Percentiles rank a stretch among this genome's conserved stretches.
These are phyloP conservation scores for Lagodon rhomboides DNA, from an alignment of 2,797 vertebrate genomes.

Conservation along the genomic window DNA sequence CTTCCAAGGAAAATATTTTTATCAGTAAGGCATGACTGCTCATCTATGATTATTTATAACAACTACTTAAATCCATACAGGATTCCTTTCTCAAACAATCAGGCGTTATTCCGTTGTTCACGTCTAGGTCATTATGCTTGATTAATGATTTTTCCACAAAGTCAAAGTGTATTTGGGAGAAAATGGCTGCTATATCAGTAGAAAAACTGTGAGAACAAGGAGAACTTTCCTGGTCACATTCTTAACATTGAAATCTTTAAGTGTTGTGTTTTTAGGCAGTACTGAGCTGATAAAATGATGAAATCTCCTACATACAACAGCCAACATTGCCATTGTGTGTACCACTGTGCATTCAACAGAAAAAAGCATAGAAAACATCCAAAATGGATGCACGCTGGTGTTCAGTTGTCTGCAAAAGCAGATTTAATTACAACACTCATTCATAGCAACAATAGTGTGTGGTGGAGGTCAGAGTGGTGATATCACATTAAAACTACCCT, in stretches of 20 bases:
- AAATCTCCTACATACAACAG: neutral
- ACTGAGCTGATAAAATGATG: neutral
- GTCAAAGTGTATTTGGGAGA: slow-evolving; percentile 3
- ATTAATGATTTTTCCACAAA: slow-evolving; percentile 39
- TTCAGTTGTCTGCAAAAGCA: neutral
- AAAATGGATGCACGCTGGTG: neutral
- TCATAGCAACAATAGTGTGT: neutral
- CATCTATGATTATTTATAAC: slow-evolving; percentile 32
- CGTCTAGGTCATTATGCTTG: slow-evolving; percentile 12
- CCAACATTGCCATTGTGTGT: neutral
- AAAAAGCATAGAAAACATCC: neutral
- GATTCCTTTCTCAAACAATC: slow-evolving; percentile 21
- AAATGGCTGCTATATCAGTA: neutral
- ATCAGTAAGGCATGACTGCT: slow-evolving; percentile 43
- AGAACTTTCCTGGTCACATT: slow-evolving; percentile 7
- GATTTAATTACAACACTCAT: neutral
- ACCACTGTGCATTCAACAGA: too few relatives aligned
- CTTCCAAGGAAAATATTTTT: slow-evolving; percentile 48
- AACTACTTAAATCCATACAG: slow-evolving; percentile 30
- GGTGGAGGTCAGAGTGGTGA: neutral
- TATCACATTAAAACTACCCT: neutral
- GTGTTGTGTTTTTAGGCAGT: neutral
- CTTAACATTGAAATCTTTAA: slow-evolving; percentile 1
- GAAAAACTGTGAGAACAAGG: slow-evolving; percentile 16
- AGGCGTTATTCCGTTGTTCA: slow-evolving; percentile 38